These are phyloP conservation scores for Nephila pilipes DNA, from an alignment of 1,140 invertebrate species.

Conservation along the genomic window DNA sequence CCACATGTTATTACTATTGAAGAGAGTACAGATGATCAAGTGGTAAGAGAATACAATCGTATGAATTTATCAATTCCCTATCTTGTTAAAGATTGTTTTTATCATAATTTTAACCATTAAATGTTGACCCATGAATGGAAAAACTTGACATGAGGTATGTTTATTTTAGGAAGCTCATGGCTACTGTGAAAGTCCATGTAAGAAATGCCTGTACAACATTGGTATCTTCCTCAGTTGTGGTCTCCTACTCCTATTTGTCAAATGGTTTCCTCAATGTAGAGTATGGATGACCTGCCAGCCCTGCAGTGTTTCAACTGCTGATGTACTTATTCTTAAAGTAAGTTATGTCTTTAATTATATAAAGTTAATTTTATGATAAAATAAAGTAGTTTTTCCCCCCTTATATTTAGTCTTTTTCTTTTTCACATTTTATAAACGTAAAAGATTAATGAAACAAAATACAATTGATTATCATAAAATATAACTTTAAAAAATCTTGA, in stretches of 20 bases:
- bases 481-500: too few species aligned
- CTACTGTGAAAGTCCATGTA: slow-evolving; percentile 58
- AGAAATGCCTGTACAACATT: slow-evolving; percentile 54
- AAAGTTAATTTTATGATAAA: too few species aligned
- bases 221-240: slow-evolving; percentile 59
- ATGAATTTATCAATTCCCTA: too few species aligned
- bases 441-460: too few species aligned
- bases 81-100: too few species aligned
- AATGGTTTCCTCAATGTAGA: slow-evolving; percentile 79
- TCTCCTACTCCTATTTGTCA: slow-evolving; percentile 77
- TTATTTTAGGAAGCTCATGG: slow-evolving; percentile 67
- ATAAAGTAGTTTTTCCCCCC: too few species aligned
- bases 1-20: slow-evolving; percentile 64
- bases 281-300: slow-evolving; percentile 78
- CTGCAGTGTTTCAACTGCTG: slow-evolving; percentile 78
- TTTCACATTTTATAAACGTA: too few species aligned
- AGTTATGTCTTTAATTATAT: neutral
- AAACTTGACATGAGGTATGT: neutral
- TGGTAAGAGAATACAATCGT: slow-evolving; percentile 32
- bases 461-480: too few species aligned
- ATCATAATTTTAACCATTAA: too few species aligned
- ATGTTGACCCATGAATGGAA: too few species aligned
- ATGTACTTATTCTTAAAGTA: slow-evolving; percentile 78
- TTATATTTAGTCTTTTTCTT: too few species aligned
- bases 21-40: slow-evolving; percentile 74